These are phyloP conservation scores for Mallateleia sp. DNA, from an alignment of 2,888 invertebrate species.

Conservation along the genomic window DNA sequence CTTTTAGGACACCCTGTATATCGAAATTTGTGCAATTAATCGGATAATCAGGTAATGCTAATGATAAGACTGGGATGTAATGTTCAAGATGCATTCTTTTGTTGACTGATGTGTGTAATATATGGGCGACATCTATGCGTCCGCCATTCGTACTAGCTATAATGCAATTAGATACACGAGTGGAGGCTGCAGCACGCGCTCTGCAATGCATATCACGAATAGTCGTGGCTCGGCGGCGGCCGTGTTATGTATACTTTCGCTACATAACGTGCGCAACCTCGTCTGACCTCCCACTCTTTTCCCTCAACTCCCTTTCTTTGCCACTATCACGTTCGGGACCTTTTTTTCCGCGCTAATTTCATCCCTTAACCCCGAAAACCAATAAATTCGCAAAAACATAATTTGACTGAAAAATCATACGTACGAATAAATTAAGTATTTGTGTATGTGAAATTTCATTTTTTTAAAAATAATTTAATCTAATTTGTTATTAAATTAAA, in stretches of 20 bases:
- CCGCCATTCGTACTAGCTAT: constrained; percentile 82
- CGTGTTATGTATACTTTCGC: constrained; percentile 85
- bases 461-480: too few species aligned
- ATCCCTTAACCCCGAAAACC: not conserved
- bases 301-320: constrained; percentile 74
- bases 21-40: too few species aligned
- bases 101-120: constrained; percentile 75
- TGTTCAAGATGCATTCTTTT: constrained; percentile 25
- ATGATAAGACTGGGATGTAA: not conserved
- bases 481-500: too few species aligned
- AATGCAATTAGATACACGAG: constrained; percentile 86
- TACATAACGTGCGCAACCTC: constrained; percentile 84
- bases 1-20: too few species aligned
- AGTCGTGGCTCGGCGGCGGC: constrained; percentile 72
- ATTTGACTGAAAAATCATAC: too few species aligned
- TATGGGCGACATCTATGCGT: constrained; percentile 84
- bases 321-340: constrained; percentile 74
- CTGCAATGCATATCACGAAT: constrained; percentile 82
- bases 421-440: too few species aligned
- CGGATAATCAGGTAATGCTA: too few species aligned
- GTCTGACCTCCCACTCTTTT: constrained; percentile 84
- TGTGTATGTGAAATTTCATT: too few species aligned
- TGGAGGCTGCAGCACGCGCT: constrained; percentile 86
- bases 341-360: constrained; percentile 55
- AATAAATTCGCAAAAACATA: not conserved